Evolutionary conservation across 92 coral and sea anemone species (phyloP).

Genomic region (Palythoa grandiflora): DNA sequence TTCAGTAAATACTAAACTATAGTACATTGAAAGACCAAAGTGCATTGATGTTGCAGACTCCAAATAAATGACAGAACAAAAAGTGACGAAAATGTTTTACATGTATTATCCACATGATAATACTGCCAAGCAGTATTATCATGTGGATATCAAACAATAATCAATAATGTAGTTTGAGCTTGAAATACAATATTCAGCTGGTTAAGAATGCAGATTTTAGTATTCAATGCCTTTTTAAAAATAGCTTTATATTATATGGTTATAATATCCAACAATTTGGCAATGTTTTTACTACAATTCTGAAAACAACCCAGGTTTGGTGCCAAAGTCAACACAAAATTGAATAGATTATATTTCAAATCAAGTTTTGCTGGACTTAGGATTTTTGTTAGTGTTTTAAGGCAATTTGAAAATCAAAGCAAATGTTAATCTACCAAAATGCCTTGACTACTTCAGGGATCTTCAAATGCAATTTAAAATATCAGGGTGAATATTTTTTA

Average conservation of each 20-base stretch:
- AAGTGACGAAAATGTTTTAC: constrained; percentile 1
- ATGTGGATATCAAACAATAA: not conserved
- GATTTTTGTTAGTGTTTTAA: not conserved
- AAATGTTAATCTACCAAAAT: not conserved
- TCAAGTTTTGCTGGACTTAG: not conserved
- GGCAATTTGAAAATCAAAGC: not conserved
- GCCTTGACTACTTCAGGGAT: constrained; percentile 5
- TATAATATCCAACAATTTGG: not conserved
- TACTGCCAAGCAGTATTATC: not conserved
- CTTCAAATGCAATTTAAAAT: not conserved
- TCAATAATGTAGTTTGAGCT: not conserved
- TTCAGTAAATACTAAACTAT: too few species aligned
- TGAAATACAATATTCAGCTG: not conserved
- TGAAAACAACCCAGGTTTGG: constrained; percentile 4
- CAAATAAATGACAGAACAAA: not conserved
- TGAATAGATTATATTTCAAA: not conserved
- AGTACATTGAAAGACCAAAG: not conserved
- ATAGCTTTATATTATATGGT: not conserved
- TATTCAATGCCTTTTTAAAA: not conserved
- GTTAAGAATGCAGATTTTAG: not conserved
- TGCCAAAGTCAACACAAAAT: not conserved
- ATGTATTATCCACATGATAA: too few species aligned
- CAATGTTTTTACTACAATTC: constrained; percentile 5
- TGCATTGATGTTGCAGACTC: not conserved
- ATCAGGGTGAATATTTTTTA: not conserved